Evolutionary conservation across 2,113 vertebrate genomes (phyloP), one percentile per base, ranked within the genome.

Genomic region (Thalassoma bifasciatum): DNA sequence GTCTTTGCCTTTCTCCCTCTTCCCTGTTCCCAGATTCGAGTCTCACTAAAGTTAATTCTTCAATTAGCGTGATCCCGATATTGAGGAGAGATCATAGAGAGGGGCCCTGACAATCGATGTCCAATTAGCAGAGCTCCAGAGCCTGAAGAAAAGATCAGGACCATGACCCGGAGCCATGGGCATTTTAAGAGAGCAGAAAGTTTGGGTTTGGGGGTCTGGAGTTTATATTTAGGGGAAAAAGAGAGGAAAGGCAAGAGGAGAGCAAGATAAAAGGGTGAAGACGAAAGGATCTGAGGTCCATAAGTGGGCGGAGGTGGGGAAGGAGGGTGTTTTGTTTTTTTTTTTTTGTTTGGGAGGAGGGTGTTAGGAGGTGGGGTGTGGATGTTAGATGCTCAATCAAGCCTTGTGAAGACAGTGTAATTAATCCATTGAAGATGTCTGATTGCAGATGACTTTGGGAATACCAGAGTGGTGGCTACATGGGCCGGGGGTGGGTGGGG

Each of bases 401-500:
- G 88, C 87, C 17, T 83, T 76, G 86, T 83, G 89, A 89, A 87
- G 89, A 92, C 91, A 86, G 83, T 91, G 90, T 91, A 93, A 94
- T 94, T 93, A 93, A 94, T 94, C 92, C 90, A 92, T 88, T 91
- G 92, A 92, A 93, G 92, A 92, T 93, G 89, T 86, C 92, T 93
- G 94, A 94, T 94, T 94, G 92, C 90, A 90, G 93, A 92, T 93
- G 92, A 93, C 93, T 93, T 93, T 93, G 91, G 85, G 87, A 93
- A 91, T 89, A 91, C 81, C 72, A 44, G 82, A 86, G 83, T 74
- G 77, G 70, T 77, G 79, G 69, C 77, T 47, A 19, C 19, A 49
- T n/a, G 69, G 76, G 79, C 77, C 81, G 67, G 77, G 66, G 69
- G 68, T 62, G 69, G 66, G 53, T 60, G 66, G 72, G 67, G 67